phyloP scores from a whole-genome alignment of 64 coral and sea anemone genomes.

The Anthopleura sola region DNA sequence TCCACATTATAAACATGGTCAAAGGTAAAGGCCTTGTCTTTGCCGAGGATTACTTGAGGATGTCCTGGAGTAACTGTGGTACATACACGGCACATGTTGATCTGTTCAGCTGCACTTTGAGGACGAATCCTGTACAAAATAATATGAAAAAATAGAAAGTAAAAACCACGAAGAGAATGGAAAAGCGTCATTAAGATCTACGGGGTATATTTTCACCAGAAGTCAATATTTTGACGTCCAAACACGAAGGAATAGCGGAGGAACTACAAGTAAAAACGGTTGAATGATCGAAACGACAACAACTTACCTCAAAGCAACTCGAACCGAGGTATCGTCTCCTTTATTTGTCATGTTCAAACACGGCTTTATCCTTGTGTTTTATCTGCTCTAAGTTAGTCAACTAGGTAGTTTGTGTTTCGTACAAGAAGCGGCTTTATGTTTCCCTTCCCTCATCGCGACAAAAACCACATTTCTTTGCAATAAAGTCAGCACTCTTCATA shows the following conservation, averaged over 20 bases:
- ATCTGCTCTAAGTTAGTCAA: conserved; percentile 2
- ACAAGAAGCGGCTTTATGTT: background rate
- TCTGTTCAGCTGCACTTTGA: conserved; percentile 98
- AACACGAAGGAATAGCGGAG: background rate
- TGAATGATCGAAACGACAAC: background rate
- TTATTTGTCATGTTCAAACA: background rate
- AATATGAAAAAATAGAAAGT: conserved; percentile 6
- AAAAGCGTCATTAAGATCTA: conserved; percentile 13
- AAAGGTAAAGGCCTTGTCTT: conserved; percentile 99
- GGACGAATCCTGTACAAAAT: conserved; percentile 86
- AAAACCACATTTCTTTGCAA: background rate
- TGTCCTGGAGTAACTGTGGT: conserved; percentile 91
- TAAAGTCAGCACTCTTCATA: background rate
- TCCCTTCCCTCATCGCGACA: background rate
- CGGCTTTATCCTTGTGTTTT: background rate
- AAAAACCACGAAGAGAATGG: background rate
- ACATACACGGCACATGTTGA: conserved; percentile 98
- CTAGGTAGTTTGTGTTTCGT: background rate
- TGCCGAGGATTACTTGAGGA: conserved; percentile 95
- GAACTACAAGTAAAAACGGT: conserved; percentile 1
- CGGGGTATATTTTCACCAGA: background rate
- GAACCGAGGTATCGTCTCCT: conserved; percentile 83
- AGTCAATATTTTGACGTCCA: background rate
- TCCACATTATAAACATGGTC: conserved; percentile 93
- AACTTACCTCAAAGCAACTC: conserved; percentile 85